Evolutionary conservation across 2,797 vertebrate genomes (phyloP), one percentile per base, ranked within the genome.

Genomic region (Cyprinella venusta): DNA sequence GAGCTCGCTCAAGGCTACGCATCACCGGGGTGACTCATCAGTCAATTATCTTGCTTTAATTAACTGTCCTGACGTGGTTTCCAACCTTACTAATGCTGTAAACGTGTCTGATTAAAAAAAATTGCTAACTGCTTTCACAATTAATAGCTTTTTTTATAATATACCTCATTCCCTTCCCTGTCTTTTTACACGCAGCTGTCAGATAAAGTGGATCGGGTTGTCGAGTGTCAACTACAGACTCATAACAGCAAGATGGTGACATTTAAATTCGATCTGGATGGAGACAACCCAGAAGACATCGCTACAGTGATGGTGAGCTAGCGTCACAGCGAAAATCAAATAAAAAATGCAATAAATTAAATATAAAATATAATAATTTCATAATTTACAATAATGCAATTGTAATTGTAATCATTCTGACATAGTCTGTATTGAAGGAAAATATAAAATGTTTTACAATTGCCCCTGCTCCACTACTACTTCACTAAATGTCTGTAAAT

Each of bases 231-330:
- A 91, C 94, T 99, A 72, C 96, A 97, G 91, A 99, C 98, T 3
- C 96, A 98, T 91, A 96, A 98, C 93, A 97, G 93, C 89, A 99
- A 98, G 90, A 97, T 98, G 96, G 97, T 99, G 89, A 99, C 97
- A 0, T 99, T 98, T 90, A 97, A 97, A 89, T 99, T 99, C 0
- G 97, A 99, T 91, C 93, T 98, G 90, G 98, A 99, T 0, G 98
- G 97, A 76, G 98, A 99, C 94, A 97, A 95, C 84, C 97, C 97
- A 0, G 97, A 99, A 87, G 98, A 99, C 87, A 99, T 99, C 0
- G 95, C 97, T 0, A 92, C 95, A 0, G 96, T 97, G 89, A 99
- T 99, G 98, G 97, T 99, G 91, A 95, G 94, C 40, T 5, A 9
- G 38, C 6, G 68, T 9, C 8, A 76, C 42, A 16, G 59, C 1